Base-by-base conservation (phyloP, 2,888 invertebrate species). In the Eledona agricola region DNA sequence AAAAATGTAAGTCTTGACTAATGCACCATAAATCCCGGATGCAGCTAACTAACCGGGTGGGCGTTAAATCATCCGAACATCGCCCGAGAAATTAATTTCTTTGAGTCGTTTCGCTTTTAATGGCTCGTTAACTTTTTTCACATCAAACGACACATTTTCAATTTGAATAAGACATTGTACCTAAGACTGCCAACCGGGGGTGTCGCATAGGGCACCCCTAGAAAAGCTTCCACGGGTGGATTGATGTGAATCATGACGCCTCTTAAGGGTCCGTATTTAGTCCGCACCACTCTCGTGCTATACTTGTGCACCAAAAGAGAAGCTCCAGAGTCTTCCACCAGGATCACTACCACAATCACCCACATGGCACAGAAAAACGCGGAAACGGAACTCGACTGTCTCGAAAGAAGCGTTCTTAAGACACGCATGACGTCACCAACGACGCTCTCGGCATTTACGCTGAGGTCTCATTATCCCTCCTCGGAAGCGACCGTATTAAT, bases 201-300 rank as follows among this genome's bases (percentile, higher is more conserved):
- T 58, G 94, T 92, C 22, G 95, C 96, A 79, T 95, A 96, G 25
- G 94, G 95, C 63, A 96, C 90, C 56, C 96, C 96, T 55, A 94
- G 84, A 76, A 92, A 96, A 9, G 92, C 92, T 78, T 96, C 95
- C 63, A 96, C 93, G 55, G 84, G 84, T 57, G 88, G 89, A 74
- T 88, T 85, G 61, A 88, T 85, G 71, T 90, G 88, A 38, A 92
- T 86, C 64, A 91, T 85, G 74, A 92, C 85, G 46, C 94, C 96
- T 31, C 93, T 84, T 69, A 96, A 78, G 54, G 88, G 86, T 19
- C 95, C 96, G 81, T 94, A 95, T 75, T 93, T 90, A 62, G 95
- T 96, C 72, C 86, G 85, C 61, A 95, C 89, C 58, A 92, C 85
- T 65, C 89, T 83, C 58, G 89, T 88, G 77, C 88, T 88, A 78